Conservation (phyloP, 1,140 invertebrate genomes). For the Panulirus ornatus region DNA sequence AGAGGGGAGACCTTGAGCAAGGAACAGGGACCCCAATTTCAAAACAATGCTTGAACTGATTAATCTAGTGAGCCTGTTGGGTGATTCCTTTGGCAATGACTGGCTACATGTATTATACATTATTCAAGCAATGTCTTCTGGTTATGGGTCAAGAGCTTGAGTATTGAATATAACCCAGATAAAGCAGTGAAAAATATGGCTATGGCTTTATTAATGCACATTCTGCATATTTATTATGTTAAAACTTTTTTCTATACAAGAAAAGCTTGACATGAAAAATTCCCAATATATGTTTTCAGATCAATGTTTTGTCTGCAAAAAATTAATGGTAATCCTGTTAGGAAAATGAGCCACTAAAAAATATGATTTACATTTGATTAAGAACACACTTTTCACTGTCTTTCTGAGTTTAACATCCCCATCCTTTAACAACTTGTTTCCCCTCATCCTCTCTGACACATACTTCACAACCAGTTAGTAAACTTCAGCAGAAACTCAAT, state of each 20-base stretch:
- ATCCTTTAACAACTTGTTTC: neutral
- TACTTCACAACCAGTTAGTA: constrained; percentile 66
- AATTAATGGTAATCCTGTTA: no score
- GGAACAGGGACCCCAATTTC: neutral
- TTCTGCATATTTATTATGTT: neutral
- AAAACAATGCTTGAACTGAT: neutral
- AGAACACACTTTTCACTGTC: neutral
- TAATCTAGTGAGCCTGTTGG: neutral
- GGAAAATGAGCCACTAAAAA: no score
- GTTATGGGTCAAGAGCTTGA: neutral
- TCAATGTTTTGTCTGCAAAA: no score
- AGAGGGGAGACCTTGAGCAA: constrained; percentile 41
- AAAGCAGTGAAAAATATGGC: neutral
- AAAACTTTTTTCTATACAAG: neutral
- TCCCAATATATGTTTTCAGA: no score
- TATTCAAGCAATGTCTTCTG: neutral
- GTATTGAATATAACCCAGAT: neutral
- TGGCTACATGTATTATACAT: neutral
- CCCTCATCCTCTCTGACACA: constrained; percentile 45
- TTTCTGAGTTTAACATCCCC: neutral
- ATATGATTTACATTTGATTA: no score
- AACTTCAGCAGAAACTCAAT: neutral
- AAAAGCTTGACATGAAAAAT: neutral
- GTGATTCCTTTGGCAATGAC: neutral
- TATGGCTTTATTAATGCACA: neutral